These are phyloP conservation scores for Heliothis peltigera DNA, from an alignment of 2,888 invertebrate species.

Conservation along the genomic window DNA sequence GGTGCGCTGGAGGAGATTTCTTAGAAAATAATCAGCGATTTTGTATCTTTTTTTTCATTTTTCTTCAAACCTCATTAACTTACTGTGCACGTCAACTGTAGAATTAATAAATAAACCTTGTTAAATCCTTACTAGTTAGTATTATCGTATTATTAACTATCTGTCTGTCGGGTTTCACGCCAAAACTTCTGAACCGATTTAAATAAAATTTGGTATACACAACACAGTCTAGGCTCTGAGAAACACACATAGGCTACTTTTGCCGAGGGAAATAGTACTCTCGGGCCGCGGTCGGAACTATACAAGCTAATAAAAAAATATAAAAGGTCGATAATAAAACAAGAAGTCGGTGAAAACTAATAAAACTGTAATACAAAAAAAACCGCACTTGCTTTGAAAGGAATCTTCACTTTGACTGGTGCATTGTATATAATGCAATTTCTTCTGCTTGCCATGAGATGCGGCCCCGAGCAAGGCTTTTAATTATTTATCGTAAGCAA, in stretches of 20 bases:
- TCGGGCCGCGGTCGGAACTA: not conserved
- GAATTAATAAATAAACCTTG: too few relatives aligned
- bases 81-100: too few relatives aligned
- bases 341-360: not conserved
- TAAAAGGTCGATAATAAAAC: not conserved
- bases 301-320: not conserved
- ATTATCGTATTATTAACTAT: too few relatives aligned
- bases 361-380: not conserved
- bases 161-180: too few relatives aligned
- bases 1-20: too few relatives aligned
- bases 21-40: too few relatives aligned
- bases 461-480: not conserved
- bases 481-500: constrained; percentile 1
- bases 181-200: not conserved
- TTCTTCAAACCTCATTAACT: too few relatives aligned
- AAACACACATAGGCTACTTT: too few relatives aligned
- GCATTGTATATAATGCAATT: not conserved
- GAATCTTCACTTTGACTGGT: not conserved
- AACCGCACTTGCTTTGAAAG: not conserved
- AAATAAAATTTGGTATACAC: not conserved
- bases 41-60: too few relatives aligned
- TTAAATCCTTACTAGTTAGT: too few relatives aligned
- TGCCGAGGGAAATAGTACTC: too few relatives aligned
- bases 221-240: too few relatives aligned
- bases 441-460: not conserved